Conservation (phyloP, 1,140 invertebrate species). For the Ephestia elutella region DNA sequence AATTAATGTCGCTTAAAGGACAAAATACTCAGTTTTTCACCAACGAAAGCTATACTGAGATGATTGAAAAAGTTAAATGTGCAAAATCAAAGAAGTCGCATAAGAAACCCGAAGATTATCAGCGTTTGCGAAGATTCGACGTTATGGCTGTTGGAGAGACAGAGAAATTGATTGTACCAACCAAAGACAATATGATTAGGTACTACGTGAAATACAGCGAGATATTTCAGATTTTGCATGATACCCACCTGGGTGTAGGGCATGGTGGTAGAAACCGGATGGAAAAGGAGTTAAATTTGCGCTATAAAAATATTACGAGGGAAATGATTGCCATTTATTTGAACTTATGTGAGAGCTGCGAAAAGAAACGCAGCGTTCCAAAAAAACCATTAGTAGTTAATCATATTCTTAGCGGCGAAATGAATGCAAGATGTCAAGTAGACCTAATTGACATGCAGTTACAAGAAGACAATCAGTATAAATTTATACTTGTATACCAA, state of each 20-base stretch:
- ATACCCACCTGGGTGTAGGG: slow-evolving; percentile 10
- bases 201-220: slow-evolving; percentile 15
- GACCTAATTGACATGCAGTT: slow-evolving; percentile 8
- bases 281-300: not conserved
- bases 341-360: not conserved
- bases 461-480: not conserved
- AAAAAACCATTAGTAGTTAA: not conserved
- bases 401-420: not conserved
- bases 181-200: slow-evolving; percentile 14
- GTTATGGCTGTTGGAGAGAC: slow-evolving; percentile 14
- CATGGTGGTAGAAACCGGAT: slow-evolving; percentile 8
- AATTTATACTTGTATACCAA: slow-evolving; percentile 1
- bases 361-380: not conserved
- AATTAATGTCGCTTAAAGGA: slow-evolving; percentile 15
- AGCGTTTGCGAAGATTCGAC: slow-evolving; percentile 19
- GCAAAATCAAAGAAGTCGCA: not conserved
- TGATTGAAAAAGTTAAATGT: slow-evolving; percentile 19
- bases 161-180: slow-evolving; percentile 18
- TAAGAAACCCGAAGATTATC: slow-evolving; percentile 20
- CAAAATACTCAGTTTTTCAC: slow-evolving; percentile 21
- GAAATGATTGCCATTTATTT: not conserved
- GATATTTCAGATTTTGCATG: slow-evolving; percentile 19
- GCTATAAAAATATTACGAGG: not conserved
- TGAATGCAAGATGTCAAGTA: slow-evolving; percentile 2
- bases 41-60: slow-evolving; percentile 11